Conservation (phyloP, 1,140 invertebrate genomes). For the Heliconius nattereri region DNA sequence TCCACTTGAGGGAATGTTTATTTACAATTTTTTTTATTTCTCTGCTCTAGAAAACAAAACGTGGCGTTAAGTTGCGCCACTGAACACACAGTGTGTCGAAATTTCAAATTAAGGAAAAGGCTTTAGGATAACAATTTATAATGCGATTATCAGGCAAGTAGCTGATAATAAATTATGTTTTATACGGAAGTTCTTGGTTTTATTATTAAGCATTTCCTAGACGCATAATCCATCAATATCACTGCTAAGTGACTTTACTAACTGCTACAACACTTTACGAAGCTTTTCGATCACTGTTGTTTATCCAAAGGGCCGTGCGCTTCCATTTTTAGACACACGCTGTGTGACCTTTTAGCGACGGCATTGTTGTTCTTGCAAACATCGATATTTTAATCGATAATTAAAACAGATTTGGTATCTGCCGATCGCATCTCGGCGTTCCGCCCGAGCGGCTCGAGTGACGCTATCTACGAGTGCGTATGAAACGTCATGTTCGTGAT, state of each 20-base stretch:
- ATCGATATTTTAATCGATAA: constrained; percentile 32
- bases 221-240: neutral
- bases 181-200: neutral
- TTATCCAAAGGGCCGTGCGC: neutral
- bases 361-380: constrained; percentile 18
- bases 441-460: constrained; percentile 32
- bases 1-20: neutral
- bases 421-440: constrained; percentile 33
- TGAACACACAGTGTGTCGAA: too few species aligned
- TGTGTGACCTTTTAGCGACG: neutral
- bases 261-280: neutral
- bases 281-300: neutral
- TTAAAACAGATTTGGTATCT: constrained; percentile 29
- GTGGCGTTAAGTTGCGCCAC: too few species aligned
- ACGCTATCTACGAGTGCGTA: constrained; percentile 36
- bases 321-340: neutral
- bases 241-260: neutral
- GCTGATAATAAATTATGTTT: neutral
- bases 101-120: too few species aligned
- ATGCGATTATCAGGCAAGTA: too few species aligned
- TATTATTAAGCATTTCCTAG: neutral
- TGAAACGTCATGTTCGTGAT: constrained; percentile 37
- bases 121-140: too few species aligned
- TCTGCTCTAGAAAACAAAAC: too few species aligned
- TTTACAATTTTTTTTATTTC: too few species aligned